Base-by-base conservation (phyloP, 2,888 invertebrate species). In the Spatulosminthurus flaviceps region DNA sequence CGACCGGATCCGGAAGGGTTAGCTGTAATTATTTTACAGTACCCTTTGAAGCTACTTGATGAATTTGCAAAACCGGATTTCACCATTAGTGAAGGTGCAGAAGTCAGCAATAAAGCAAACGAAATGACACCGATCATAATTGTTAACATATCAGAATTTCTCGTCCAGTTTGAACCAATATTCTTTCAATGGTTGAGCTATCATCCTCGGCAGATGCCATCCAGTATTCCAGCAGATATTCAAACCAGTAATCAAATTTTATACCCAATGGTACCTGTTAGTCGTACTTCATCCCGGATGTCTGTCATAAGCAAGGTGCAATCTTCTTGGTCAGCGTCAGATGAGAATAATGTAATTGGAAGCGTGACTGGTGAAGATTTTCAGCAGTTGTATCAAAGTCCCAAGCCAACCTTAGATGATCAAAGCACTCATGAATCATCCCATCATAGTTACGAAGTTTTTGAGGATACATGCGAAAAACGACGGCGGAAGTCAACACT, bases 331-430 rank as follows among this genome's bases (percentile, higher is more conserved):
- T 78, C 78, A 22, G 28, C 34, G 11, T 72, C 78, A 9, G 77
- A 77, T 26, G 79, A 69, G 22, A 79, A 41, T 67, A 67, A 76
- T 43, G 28, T 21, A 9, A 66, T 28, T 43, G 41, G 61, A 1
- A 76, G 78, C 61, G 41, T 77, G 2, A 79, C 76, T 29, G 81
- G 76, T 5, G 72, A 75, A 22, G 81, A 81, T 69, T 77, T 81
- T 16, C 75, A 79, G 67, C 72, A 72, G 1, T 69, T 81, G 51
- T 79, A 78, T 41, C 29, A 78, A 66, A 67, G 28, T 67, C 43
- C 76, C 11, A 69, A 64, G 24, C 11, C 67, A n/a, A 67, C 16
- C 9, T 11, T 34, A 24, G 16, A 67, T 9, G 43, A 42, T 26
- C 26, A 22, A 24, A 76, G 76, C 28, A 69, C 67, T 29, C 61